Percentiles rank a stretch among this genome's conserved stretches.
phyloP scores from a whole-genome alignment of 2,797 vertebrate genomes.

The Lithobates pipiens region DNA sequence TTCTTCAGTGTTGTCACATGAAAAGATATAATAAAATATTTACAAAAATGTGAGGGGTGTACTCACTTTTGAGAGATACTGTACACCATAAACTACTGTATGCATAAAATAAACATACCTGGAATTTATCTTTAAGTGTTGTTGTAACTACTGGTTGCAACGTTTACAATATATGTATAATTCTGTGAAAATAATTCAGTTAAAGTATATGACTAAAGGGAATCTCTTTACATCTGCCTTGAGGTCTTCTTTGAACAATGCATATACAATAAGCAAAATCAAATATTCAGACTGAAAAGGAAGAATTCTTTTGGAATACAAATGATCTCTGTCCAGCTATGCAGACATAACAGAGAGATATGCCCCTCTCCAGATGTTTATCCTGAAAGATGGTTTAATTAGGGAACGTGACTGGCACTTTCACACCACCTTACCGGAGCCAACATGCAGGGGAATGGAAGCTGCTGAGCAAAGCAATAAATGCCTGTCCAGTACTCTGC shows the following conservation, averaged over 20 bases:
- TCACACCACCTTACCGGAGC: slow-evolving; percentile 68
- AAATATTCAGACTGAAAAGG: slow-evolving; percentile 2
- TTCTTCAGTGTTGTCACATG: no score
- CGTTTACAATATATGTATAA: no score
- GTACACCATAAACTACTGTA: no score
- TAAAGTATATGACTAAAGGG: neutral
- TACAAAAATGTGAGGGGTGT: no score
- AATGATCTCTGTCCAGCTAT: slow-evolving; percentile 67
- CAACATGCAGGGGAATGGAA: slow-evolving; percentile 59
- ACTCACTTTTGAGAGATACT: no score
- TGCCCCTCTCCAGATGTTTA: slow-evolving; percentile 69
- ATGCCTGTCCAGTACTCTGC: slow-evolving; percentile 38
- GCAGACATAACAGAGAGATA: slow-evolving; percentile 65
- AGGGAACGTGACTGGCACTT: slow-evolving; percentile 68
- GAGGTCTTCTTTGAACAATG: neutral
- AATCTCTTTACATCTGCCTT: neutral
- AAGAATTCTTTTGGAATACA: slow-evolving; percentile 63
- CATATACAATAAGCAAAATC: neutral
- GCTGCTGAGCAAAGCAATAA: slow-evolving; percentile 54
- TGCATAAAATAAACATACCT: no score
- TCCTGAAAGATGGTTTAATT: slow-evolving; percentile 71
- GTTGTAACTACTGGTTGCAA: no score
- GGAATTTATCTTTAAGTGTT: no score
- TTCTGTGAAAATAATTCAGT: neutral
- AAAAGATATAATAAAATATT: no score